These are phyloP conservation scores for Poecile montanus DNA, from an alignment of 2,797 vertebrate species.

Conservation along the genomic window DNA sequence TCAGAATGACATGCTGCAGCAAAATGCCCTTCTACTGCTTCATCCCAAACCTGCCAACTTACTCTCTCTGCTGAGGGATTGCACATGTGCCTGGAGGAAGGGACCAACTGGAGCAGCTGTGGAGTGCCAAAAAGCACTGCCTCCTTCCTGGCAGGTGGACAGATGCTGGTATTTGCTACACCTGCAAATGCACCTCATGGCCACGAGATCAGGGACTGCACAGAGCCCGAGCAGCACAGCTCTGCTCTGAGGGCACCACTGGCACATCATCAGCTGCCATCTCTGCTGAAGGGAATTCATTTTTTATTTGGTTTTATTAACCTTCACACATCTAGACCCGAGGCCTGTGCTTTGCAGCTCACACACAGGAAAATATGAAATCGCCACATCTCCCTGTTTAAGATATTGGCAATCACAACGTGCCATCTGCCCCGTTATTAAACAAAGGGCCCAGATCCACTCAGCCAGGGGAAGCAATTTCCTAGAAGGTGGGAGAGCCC, in stretches of 20 bases:
- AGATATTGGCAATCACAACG: background rate
- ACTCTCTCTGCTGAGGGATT: background rate
- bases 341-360: background rate
- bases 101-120: background rate
- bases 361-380: background rate
- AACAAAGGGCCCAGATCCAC: background rate
- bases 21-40: background rate
- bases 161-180: background rate
- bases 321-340: background rate
- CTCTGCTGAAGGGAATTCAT: background rate
- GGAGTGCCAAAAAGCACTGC: background rate
- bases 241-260: accelerated
- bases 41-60: background rate
- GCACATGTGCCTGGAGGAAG: background rate
- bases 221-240: background rate
- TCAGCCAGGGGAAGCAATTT: background rate
- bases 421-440: background rate
- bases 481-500: background rate
- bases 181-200: background rate
- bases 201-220: background rate
- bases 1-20: background rate
- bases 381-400: background rate
- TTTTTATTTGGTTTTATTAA: background rate
- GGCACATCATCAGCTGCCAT: background rate
- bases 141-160: background rate